Base-by-base conservation (phyloP, 35 echinoderm and acorn worm genomes). In the Strongylocentrotus purpuratus region DNA sequence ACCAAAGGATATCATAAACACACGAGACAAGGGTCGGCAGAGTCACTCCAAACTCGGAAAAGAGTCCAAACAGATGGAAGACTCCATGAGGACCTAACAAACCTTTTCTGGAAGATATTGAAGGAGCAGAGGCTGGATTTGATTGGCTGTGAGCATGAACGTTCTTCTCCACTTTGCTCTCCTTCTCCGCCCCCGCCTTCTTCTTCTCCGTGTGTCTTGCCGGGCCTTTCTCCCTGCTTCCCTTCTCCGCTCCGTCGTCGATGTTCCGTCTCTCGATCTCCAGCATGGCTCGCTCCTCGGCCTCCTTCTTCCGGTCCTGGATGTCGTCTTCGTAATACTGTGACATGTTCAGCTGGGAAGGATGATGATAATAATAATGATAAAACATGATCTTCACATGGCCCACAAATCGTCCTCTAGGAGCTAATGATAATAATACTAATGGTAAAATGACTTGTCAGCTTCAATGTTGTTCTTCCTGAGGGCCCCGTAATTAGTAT, bases 271-370 rank as follows among this genome's bases (percentile, higher is more conserved):
- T 86, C 94, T 97, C 96, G 46, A 94, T 92, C 91, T 96, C 90
- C 8, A 97, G 33, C 46, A 96, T 85, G 18, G 96, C 85, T 32
- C 94, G 96, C 55, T 99, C 98, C 31, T 99, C 98, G 32, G 97
- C 98, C 48, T 99, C 98, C 32, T 99, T 99, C 95, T 97, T 97
- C 94, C 96, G 96, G 88, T 99, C 98, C 9, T 93, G 85, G 17
- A 97, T 78, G 41, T 99, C 98, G 5, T 99, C 98, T 48, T 99
- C 98, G 45, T 95, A 90, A 52, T 99, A 97, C 46, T 96, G 95
- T 52, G 92, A 96, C 22, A 87, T 95, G 45, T 94, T 96, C 86
- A 96, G 41, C 96, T 98, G 59, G 9, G 22, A 33, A 47, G 94
- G 28, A 45, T 94, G 9, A 94, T 70, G 14, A 45, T 13, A 25